Evolutionary conservation across 2,888 invertebrate genomes (phyloP).

Genomic region (Acrobeloides nanus): DNA sequence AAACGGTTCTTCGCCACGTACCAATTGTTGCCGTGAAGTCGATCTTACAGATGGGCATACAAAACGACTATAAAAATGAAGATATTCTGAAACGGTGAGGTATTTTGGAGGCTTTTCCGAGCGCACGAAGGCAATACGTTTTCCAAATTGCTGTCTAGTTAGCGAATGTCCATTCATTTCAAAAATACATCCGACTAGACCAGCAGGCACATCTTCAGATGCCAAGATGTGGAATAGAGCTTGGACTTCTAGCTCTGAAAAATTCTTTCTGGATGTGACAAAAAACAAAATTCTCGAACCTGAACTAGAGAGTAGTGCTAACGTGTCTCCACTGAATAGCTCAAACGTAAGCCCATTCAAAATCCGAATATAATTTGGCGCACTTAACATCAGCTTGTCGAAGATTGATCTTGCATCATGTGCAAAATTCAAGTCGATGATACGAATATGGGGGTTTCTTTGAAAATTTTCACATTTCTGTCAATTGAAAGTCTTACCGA

Average conservation of each 20-base stretch:
- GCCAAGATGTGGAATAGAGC: conserved; percentile 76
- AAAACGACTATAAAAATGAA: conserved; percentile 80
- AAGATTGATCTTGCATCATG: conserved; percentile 55
- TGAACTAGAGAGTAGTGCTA: conserved; percentile 77
- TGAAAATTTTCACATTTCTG: conserved; percentile 2
- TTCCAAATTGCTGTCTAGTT: conserved; percentile 63
- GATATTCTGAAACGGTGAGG: conserved; percentile 80
- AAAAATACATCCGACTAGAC: conserved; percentile 68
- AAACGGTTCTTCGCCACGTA: no score
- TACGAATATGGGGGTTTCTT: conserved; percentile 58
- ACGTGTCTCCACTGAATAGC: conserved; percentile 78
- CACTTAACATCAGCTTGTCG: conserved; percentile 53
- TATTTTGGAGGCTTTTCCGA: conserved; percentile 73
- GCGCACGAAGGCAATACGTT: conserved; percentile 70
- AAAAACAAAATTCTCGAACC: no score
- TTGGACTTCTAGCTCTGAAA: conserved; percentile 70
- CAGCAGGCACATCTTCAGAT: conserved; percentile 63
- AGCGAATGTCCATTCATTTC: conserved; percentile 79
- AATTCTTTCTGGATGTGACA: no score
- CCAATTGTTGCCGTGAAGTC: no score
- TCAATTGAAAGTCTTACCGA: no score
- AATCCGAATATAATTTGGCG: conserved; percentile 57
- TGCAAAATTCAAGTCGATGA: conserved; percentile 65
- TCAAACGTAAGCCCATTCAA: conserved; percentile 76
- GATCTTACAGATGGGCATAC: no score